phyloP scores from a whole-genome alignment of 2,113 vertebrate genomes.

The Serilophus lunatus region DNA sequence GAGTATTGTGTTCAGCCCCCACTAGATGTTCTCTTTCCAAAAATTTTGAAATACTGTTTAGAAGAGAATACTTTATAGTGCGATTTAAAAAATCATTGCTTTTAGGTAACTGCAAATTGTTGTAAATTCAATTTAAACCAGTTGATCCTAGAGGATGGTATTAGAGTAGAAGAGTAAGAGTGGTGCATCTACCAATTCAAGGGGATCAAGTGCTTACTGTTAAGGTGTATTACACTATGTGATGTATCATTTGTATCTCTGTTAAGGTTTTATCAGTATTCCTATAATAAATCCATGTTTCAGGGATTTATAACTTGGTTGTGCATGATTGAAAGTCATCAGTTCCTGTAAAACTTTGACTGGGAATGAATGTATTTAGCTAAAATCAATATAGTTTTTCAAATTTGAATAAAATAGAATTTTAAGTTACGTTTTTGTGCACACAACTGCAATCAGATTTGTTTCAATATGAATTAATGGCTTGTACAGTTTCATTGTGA shows the following conservation, averaged over 20 bases:
- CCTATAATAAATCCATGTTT: slow-evolving; percentile 60
- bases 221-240: slow-evolving; percentile 13
- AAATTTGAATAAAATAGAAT: slow-evolving; percentile 21
- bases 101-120: neutral
- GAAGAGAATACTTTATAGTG: neutral
- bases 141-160: slow-evolving; percentile 1
- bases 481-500: slow-evolving; percentile 26
- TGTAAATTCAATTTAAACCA: slow-evolving; percentile 12
- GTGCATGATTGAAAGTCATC: slow-evolving; percentile 24
- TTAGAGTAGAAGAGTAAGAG: slow-evolving; percentile 27
- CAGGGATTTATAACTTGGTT: slow-evolving; percentile 53
- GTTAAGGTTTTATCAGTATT: slow-evolving; percentile 68
- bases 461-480: slow-evolving; percentile 19
- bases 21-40: neutral
- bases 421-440: neutral
- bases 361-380: slow-evolving; percentile 55
- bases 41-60: neutral
- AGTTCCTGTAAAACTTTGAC: slow-evolving; percentile 51
- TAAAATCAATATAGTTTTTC: slow-evolving; percentile 37
- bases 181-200: slow-evolving; percentile 1
- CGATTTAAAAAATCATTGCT: neutral
- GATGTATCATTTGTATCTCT: slow-evolving; percentile 50
- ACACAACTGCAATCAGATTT: slow-evolving; percentile 1
- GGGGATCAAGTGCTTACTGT: slow-evolving; percentile 7
- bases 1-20: neutral